Evolutionary conservation across 2,113 vertebrate genomes (phyloP), one percentile per base, ranked within the genome.

Genomic region (Pangasianodon gigas): DNA sequence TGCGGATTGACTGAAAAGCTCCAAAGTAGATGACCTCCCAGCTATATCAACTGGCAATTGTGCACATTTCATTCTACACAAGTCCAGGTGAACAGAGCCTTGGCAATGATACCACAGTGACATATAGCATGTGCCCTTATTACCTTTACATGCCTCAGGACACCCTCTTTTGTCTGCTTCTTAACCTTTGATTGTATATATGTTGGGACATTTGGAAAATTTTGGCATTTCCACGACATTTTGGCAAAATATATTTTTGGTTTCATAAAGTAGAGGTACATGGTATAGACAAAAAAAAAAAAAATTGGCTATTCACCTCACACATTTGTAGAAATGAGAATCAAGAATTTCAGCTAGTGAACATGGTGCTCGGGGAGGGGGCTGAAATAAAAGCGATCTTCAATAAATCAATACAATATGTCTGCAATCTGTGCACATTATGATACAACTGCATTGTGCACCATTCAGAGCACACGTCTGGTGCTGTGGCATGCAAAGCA

Each of bases 401-500:
- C 71, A 65, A 18, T 24, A 74, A 26, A 69, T 21, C 71, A 75
- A 44, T 10, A 44, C 32, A 29, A 29, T 16, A 69, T 32, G 4
- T 69, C 32, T 29, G 10, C 80, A 37, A 16, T 84, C 65, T 26
- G 52, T 84, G 88, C 44, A 89, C 80, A 84, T 74, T 74, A 74
- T 84, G 67, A 60, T 85, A 60, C 44, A 48, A 29, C 21, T 26
- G 24, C 44, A 46, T 46, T 79, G 21, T 60, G 60, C 60, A 65
- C 19, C 41, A 46, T 46, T 62, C 84, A 65, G 32, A 80, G 69
- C 62, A 90, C 82, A 80, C 65, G 83, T 85, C 69, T 84, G 62
- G 81, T 54, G 16, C 87, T 69, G 26, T 87, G 86, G 74, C 75
- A 87, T 79, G 41, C 44, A 48, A 60, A 87, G 65, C 87, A 71